Evolutionary conservation across 2,888 invertebrate genomes (phyloP).

Genomic region (Coecobrya sp.): DNA sequence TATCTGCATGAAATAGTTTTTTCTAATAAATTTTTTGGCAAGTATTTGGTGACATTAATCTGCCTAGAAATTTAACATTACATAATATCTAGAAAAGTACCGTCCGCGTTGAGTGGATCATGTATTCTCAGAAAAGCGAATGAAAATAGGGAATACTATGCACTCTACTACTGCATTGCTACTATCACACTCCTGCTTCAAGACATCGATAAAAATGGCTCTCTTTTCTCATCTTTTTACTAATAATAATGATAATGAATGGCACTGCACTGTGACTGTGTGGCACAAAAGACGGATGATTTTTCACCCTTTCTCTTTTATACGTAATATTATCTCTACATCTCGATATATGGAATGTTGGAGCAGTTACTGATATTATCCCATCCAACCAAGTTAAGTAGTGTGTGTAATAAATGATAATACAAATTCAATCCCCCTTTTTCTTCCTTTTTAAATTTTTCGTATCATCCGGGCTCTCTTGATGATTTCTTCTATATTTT

Average conservation of each 20-base stretch:
- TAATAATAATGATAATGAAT: constrained; percentile 67
- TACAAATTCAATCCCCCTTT: constrained; percentile 67
- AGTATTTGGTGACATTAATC: not conserved
- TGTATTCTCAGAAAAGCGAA: not conserved
- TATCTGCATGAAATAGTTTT: not conserved
- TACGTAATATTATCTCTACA: not conserved
- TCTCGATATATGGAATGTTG: not conserved
- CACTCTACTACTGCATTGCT: not conserved
- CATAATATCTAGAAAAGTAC: not conserved
- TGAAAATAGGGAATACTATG: not conserved
- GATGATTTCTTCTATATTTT: constrained; percentile 35
- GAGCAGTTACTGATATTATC: not conserved
- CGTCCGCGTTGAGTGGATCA: not conserved
- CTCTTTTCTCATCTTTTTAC: constrained; percentile 1
- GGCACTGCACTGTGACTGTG: constrained; percentile 44
- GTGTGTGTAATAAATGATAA: constrained; percentile 64
- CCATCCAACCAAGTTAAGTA: constrained; percentile 31
- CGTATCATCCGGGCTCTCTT: constrained; percentile 43
- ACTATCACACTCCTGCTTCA: constrained; percentile 6
- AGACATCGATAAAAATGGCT: constrained; percentile 68
- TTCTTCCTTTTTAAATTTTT: constrained; percentile 48
- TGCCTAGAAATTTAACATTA: not conserved
- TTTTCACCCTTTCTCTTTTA: constrained; percentile 61
- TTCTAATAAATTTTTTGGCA: constrained; percentile 29
- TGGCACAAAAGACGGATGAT: constrained; percentile 48